These are phyloP conservation scores for Choristoneura fumiferana DNA, from an alignment of 1,140 invertebrate species.

Conservation along the genomic window DNA sequence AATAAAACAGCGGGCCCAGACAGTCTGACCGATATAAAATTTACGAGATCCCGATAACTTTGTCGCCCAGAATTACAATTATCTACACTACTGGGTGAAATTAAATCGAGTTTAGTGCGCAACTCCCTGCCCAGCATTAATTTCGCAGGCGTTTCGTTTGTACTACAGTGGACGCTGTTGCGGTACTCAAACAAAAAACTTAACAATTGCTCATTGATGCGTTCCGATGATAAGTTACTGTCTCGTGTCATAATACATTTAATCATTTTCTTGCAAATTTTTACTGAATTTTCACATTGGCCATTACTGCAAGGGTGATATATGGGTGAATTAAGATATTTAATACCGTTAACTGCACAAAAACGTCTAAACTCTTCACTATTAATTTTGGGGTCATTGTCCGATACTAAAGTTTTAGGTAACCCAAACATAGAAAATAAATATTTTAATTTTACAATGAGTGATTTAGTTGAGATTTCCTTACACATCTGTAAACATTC, in stretches of 20 bases:
- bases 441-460: slow-evolving; percentile 27
- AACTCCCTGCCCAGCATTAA: background rate
- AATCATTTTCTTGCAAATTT: slow-evolving; percentile 32
- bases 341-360: slow-evolving; percentile 29
- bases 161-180: slow-evolving; percentile 23
- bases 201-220: slow-evolving; percentile 8
- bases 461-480: slow-evolving; percentile 7
- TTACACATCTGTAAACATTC: no score
- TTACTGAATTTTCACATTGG: slow-evolving; percentile 29
- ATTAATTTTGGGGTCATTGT: slow-evolving; percentile 31
- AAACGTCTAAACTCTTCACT: slow-evolving; percentile 25
- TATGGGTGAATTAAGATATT: slow-evolving; percentile 28
- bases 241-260: slow-evolving; percentile 25
- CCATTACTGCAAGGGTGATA: slow-evolving; percentile 32
- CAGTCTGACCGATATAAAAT: background rate
- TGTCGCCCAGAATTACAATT: background rate
- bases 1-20: background rate
- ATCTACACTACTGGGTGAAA: background rate
- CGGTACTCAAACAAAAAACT: slow-evolving; percentile 22
- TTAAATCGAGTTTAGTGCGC: no score
- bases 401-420: no score
- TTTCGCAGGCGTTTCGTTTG: slow-evolving; percentile 13
- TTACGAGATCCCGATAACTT: background rate
- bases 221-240: background rate
- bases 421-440: slow-evolving; percentile 31